These are phyloP conservation scores for Premnoplex brunnescens DNA, from an alignment of 2,797 vertebrate species.

Conservation along the genomic window DNA sequence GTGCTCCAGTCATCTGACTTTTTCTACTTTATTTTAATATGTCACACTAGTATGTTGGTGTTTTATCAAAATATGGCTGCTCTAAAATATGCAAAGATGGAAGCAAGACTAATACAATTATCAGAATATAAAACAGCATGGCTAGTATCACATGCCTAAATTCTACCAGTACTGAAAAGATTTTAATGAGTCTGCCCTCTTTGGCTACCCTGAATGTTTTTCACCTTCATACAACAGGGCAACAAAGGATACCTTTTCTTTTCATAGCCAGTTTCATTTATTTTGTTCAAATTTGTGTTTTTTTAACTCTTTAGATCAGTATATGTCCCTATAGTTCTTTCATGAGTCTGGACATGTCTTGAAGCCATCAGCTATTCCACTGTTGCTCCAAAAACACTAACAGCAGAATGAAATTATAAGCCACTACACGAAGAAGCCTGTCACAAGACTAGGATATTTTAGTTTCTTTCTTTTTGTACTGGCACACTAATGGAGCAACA, in stretches of 20 bases:
- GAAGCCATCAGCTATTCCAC: neutral
- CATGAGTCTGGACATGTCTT: neutral
- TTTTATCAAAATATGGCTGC: neutral
- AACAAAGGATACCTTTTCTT: neutral
- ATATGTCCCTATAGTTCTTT: neutral
- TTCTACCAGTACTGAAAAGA: neutral
- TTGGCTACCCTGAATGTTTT: neutral
- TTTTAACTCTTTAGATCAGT: neutral
- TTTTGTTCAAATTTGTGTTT: neutral
- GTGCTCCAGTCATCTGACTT: neutral
- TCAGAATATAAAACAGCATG: neutral
- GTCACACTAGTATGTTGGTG: neutral
- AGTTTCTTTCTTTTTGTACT: neutral
- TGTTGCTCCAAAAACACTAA: neutral
- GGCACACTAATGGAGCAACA: neutral
- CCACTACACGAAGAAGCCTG: neutral
- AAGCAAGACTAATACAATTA: neutral
- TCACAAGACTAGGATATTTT: neutral
- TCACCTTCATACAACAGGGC: neutral
- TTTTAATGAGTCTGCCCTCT: neutral
- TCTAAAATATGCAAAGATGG: neutral
- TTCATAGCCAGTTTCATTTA: neutral
- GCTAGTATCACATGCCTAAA: neutral
- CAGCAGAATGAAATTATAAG: neutral
- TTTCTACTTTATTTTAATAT: neutral